Conservation (phyloP, 2,888 invertebrate species). For the Ecliptopera silaceata region DNA sequence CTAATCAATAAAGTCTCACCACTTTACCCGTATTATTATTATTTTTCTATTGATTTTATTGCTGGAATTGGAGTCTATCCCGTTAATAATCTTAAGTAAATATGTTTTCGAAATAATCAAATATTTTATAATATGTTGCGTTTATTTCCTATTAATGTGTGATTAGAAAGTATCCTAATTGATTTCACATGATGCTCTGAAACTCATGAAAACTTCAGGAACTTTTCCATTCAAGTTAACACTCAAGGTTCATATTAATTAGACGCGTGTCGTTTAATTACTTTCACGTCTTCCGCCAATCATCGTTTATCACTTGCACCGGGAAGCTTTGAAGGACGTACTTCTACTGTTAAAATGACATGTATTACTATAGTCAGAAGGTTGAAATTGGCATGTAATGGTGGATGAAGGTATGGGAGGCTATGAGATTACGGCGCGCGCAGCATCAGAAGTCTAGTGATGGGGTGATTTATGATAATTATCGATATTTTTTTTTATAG, state of each 20-base stretch:
- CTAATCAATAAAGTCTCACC: too few species aligned
- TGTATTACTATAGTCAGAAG: conserved; percentile 36
- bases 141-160: too few species aligned
- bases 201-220: too few species aligned
- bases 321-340: conserved; percentile 39
- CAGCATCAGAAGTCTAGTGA: conserved; percentile 60
- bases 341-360: conserved; percentile 25
- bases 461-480: conserved; percentile 25
- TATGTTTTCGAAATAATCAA: too few species aligned
- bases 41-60: too few species aligned
- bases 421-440: conserved; percentile 65
- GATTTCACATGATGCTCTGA: neutral
- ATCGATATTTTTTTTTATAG: neutral
- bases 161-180: too few species aligned
- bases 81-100: too few species aligned
- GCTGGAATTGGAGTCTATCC: too few species aligned
- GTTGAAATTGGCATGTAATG: conserved; percentile 43
- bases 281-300: conserved; percentile 41
- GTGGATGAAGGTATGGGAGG: conserved; percentile 62
- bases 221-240: neutral
- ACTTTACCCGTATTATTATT: too few species aligned
- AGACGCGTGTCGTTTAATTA: conserved; percentile 21
- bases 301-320: conserved; percentile 52
- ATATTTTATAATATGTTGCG: too few species aligned
- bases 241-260: conserved; percentile 20